Evolutionary conservation across 2,888 invertebrate species (phyloP).

Genomic region (Aporophyla lueneburgensis): DNA sequence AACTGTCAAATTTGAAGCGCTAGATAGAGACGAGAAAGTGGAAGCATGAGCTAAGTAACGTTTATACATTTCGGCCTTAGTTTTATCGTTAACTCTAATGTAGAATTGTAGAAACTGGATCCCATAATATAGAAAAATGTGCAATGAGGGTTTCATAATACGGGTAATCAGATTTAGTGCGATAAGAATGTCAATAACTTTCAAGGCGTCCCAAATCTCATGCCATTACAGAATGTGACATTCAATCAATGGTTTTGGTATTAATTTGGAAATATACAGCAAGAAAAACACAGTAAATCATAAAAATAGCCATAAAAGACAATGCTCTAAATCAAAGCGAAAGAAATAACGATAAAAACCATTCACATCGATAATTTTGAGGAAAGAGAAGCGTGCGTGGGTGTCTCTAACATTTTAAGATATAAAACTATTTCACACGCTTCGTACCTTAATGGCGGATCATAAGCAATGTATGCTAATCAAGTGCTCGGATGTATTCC

Average conservation of each 20-base stretch:
- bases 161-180: neutral
- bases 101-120: neutral
- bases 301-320: constrained; percentile 32
- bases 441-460: constrained; percentile 43
- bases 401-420: constrained; percentile 28
- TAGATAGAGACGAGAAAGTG: neutral
- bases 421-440: constrained; percentile 57
- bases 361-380: constrained; percentile 30
- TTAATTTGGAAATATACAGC: constrained; percentile 26
- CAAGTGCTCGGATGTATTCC: constrained; percentile 42
- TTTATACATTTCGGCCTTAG: neutral
- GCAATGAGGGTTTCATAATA: too few relatives aligned
- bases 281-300: constrained; percentile 41
- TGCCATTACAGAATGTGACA: neutral
- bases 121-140: neutral
- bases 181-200: neutral
- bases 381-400: constrained; percentile 47
- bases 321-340: constrained; percentile 27
- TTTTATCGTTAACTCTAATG: too few relatives aligned
- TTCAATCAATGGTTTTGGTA: neutral
- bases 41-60: neutral
- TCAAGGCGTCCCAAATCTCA: neutral
- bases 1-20: neutral
- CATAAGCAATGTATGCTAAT: constrained; percentile 68
- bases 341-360: constrained; percentile 41